A percentile compares a stretch with the other conserved stretches of the same genome.
These are phyloP conservation scores for Monopis laevigella DNA, from an alignment of 2,888 invertebrate species.

Conservation along the genomic window DNA sequence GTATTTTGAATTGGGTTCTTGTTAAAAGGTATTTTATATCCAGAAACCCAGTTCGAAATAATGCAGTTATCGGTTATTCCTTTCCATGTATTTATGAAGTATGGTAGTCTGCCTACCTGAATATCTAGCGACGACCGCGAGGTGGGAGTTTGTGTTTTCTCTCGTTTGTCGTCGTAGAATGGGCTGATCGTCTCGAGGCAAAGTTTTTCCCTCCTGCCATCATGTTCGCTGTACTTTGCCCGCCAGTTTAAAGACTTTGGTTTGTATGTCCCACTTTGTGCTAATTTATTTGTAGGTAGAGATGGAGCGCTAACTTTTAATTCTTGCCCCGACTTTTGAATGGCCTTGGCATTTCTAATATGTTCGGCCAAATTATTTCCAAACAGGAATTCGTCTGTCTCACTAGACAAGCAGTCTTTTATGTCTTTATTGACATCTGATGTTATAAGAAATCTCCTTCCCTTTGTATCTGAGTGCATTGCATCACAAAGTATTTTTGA, in stretches of 20 bases:
- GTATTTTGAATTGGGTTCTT: neutral
- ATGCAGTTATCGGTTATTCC: neutral
- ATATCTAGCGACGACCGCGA: neutral
- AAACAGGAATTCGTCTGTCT: neutral
- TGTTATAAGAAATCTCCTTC: neutral
- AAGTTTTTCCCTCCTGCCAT: neutral
- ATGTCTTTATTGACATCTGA: constrained; percentile 3
- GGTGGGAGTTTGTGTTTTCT: neutral
- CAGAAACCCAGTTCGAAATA: neutral
- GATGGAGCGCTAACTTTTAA: neutral
- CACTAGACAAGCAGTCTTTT: neutral
- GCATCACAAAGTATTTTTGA: constrained; percentile 5
- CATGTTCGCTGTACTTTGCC: neutral
- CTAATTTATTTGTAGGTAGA: too few species aligned
- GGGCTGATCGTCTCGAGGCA: neutral
- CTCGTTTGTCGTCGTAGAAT: neutral
- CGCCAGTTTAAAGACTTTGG: neutral
- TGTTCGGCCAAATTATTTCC: neutral
- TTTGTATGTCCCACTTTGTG: neutral
- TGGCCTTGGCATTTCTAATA: neutral
- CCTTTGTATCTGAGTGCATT: neutral
- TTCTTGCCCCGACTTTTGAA: neutral
- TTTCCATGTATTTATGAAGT: neutral
- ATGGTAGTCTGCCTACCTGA: neutral
- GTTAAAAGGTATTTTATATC: neutral